Percentiles rank a stretch among this genome's conserved stretches.
Evolutionary conservation across 1,140 invertebrate genomes (phyloP).

Genomic region (Heterodera schachtii): DNA sequence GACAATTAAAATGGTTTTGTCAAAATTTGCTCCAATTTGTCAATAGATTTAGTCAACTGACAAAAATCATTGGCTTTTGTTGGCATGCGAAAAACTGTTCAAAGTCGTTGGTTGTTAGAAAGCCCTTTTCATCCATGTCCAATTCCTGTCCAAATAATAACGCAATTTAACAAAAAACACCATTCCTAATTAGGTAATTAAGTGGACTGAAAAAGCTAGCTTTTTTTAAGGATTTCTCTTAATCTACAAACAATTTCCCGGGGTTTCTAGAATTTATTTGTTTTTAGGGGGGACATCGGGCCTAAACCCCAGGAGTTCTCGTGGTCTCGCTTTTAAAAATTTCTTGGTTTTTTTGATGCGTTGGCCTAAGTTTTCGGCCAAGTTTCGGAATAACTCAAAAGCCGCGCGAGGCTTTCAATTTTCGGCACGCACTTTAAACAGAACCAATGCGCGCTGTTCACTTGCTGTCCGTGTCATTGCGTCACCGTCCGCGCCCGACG

Average conservation of each 20-base stretch:
- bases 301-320: too few relatives aligned
- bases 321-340: too few relatives aligned
- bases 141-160: constrained; percentile 24
- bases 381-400: not conserved
- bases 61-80: constrained; percentile 8
- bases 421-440: constrained; percentile 7
- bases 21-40: too few relatives aligned
- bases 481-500: not conserved
- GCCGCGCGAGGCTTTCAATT: not conserved
- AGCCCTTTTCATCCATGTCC: constrained; percentile 27
- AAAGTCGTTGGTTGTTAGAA: constrained; percentile 35
- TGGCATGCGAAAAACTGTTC: constrained; percentile 29
- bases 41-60: not conserved
- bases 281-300: too few relatives aligned
- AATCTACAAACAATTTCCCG: too few relatives aligned
- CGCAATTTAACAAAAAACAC: not conserved
- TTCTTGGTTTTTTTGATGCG: too few relatives aligned
- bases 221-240: too few relatives aligned
- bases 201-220: too few relatives aligned
- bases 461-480: constrained; percentile 3
- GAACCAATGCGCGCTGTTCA: not conserved
- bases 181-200: too few relatives aligned
- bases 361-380: too few relatives aligned
- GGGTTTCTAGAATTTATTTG: too few relatives aligned
- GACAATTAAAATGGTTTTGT: too few relatives aligned